Base-by-base conservation (phyloP, 2,797 vertebrate species). In the Craterocephalus amniculus region DNA sequence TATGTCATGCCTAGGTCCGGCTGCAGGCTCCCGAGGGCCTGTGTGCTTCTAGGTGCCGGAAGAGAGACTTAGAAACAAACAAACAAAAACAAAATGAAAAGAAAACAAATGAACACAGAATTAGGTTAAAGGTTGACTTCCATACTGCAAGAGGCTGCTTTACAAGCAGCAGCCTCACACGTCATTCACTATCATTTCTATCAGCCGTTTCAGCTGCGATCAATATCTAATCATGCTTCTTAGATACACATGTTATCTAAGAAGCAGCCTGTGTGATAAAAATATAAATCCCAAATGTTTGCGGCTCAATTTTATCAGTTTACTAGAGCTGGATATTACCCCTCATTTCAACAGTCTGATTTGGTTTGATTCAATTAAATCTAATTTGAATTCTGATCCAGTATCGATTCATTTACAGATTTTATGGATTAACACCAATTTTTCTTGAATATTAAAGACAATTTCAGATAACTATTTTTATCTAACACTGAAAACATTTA, bases 1-100 rank as follows among this genome's bases (percentile, higher is more conserved):
- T 91, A 90, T 81, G 93, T 94, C 93, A 94, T 94, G 93, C 93
- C 93, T 93, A 89, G 91, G 87, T 94, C 93, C 91, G 90, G 92
- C 93, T 86, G 92, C 91, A 94, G 93, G 93, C 93, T 92, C 91
- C 91, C 84, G 71, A 85, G 88, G 89, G 92, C 92, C 92, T 88
- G 92, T 88, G 89, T 77, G 91, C 90, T 91, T 92, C 90, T 89
- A 91, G 88, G 85, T 90, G 89, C 87, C 90, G 85, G 91, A 92
- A 89, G 87, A 91, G 89, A 93, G 88, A 92, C 91, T 92, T 93
- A 88, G 87, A 92, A 92, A 91, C 89, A 92, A 83, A 91, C 89
- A 92, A 83, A 73, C 26, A 73, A 76, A 74, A 85, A 88, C 55
- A 88, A 89, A 86, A 67, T 84, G 78, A 90, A 91, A 90, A 84